Evolutionary conservation across 2,888 invertebrate genomes (phyloP), one percentile per base, ranked within the genome.

Genomic region (Rhagium mordax): DNA sequence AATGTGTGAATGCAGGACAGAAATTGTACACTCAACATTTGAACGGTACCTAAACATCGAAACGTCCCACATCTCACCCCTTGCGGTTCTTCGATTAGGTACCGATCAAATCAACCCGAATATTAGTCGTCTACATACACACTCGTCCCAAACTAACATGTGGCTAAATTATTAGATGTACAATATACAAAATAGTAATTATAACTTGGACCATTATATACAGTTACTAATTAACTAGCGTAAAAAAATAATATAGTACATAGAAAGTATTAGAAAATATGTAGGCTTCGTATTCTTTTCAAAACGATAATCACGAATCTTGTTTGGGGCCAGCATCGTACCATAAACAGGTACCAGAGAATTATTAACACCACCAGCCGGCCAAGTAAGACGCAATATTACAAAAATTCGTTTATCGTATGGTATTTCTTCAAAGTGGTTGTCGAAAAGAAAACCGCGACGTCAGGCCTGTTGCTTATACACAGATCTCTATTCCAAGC

Each of bases 121-220:
- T n/a, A n/a, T 41, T 41, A 41, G 4, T 41, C 41, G 41, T 41
- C 41, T 41, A 41, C n/a, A 41, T 41, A 10, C n/a, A 41, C 41
- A 41, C n/a, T n/a, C 13, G 33, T 10, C 0, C n/a, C 10, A 13
- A 41, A 41, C n/a, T 41, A 41, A 41, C 41, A 41, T 3, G 3
- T 13, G 41, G 41, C 1, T 41, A 13, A 13, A 13, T 13, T 4
- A 16, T 27, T 15, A 33, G 10, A 29, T 29, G 33, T 59, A 59
- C 18, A 59, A 59, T 41, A 41, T 41, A 41, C 41, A 41, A 41
- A 59, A 59, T 24, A 20, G 15, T 61, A 65, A 65, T 29, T 65
- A 65, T 33, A 48, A 33, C 49, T 65, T 53, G 65, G 65, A 65
- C 53, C 33, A 24, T 33, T 33, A 65, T 65, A 29, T 59, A 65